Conservation (phyloP, 2,797 vertebrate species). For the Atherinosoma microstoma region DNA sequence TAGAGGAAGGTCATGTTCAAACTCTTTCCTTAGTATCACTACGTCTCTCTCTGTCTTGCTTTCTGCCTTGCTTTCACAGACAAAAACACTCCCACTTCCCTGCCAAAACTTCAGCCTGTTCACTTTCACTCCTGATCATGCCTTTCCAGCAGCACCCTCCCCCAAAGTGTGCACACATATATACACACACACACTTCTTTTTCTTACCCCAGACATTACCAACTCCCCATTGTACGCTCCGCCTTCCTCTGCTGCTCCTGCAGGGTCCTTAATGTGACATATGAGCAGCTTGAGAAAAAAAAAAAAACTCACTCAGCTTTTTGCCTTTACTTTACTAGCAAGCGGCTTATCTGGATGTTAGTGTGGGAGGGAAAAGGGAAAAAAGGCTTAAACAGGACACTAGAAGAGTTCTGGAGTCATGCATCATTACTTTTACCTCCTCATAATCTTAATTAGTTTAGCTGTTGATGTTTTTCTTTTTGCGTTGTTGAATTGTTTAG, state of each 20-base stretch:
- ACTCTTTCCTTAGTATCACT: background rate
- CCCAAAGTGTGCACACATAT: constrained; percentile 24
- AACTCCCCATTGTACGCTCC: constrained; percentile 50
- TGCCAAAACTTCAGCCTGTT: constrained; percentile 54
- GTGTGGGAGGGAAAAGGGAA: background rate
- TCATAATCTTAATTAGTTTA: background rate
- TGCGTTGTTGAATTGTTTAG: constrained; percentile 2
- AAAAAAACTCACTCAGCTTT: constrained; percentile 48
- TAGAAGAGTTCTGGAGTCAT: constrained; percentile 4
- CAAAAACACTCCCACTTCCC: constrained; percentile 51
- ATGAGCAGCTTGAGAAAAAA: constrained; percentile 58
- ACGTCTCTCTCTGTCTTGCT: constrained; percentile 29
- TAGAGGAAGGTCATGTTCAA: background rate
- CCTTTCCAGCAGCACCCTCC: constrained; percentile 44
- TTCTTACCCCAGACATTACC: constrained; percentile 61
- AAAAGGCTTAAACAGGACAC: constrained; percentile 19
- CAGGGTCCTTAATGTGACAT: constrained; percentile 63
- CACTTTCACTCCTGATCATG: constrained; percentile 61
- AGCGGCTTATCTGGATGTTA: constrained; percentile 46
- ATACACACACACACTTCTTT: constrained; percentile 32
- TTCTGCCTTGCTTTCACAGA: constrained; percentile 50
- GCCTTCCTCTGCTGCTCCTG: constrained; percentile 56
- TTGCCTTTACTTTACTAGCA: constrained; percentile 21
- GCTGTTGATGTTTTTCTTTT: background rate
- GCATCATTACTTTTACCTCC: constrained; percentile 2